phyloP scores from a whole-genome alignment of 1,140 invertebrate genomes.

The Anthonomus grandis region DNA sequence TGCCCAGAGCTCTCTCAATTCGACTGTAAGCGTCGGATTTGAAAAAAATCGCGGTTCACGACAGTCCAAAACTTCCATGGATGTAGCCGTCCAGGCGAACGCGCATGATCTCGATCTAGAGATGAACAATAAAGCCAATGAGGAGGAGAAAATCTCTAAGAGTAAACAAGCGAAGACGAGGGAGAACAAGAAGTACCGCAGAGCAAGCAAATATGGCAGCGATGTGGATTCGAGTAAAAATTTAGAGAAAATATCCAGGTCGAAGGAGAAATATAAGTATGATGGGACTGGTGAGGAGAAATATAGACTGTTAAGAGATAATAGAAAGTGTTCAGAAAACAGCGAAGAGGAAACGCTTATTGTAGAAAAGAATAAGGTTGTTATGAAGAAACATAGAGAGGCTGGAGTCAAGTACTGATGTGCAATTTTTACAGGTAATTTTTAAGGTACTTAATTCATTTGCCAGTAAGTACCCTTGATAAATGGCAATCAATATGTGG shows the following conservation, averaged over 20 bases:
- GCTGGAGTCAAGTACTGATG: background rate
- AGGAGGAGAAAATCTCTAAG: constrained; percentile 18
- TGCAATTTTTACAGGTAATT: too few relatives aligned
- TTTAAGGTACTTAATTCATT: too few relatives aligned
- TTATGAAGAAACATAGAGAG: constrained; percentile 10
- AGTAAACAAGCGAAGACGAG: constrained; percentile 32
- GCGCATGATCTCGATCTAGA: constrained; percentile 54
- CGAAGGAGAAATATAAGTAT: constrained; percentile 26
- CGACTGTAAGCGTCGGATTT: constrained; percentile 50
- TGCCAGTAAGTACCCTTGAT: too few relatives aligned
- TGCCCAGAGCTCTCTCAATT: constrained; percentile 52
- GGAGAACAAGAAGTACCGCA: constrained; percentile 31
- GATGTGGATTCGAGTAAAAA: constrained; percentile 7
- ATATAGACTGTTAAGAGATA: constrained; percentile 12
- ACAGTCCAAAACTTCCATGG: constrained; percentile 46
- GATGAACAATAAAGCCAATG: constrained; percentile 7
- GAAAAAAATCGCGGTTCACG: constrained; percentile 42
- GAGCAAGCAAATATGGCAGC: constrained; percentile 19
- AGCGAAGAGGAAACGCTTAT: constrained; percentile 21
- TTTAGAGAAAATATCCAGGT: constrained; percentile 10
- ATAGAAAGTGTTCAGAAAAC: constrained; percentile 12
- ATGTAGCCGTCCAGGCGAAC: constrained; percentile 58
- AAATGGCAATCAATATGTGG: too few relatives aligned
- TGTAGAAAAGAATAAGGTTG: constrained; percentile 8
- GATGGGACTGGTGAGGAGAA: constrained; percentile 23